Evolutionary conservation across 2,113 vertebrate genomes (phyloP), one percentile per base, ranked within the genome.

Genomic region (Prietella phreatophila): DNA sequence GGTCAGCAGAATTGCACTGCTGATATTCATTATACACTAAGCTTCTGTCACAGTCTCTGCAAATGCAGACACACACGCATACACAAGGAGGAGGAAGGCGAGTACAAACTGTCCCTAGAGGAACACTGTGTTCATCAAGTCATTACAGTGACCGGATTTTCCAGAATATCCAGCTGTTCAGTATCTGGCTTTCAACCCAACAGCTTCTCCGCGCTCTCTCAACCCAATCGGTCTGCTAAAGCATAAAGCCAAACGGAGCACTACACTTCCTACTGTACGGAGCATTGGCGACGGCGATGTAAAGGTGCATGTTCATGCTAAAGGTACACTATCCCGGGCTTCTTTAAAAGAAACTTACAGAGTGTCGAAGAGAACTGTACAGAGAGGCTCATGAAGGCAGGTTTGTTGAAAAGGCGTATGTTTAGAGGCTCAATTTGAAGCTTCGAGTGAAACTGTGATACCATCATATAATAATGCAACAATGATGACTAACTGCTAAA

Each of bases 301-400:
- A 88, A 83, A 83, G n/a, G 65, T 83, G 36, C n/a, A 27, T 63
- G 8, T 13, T 82, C 20, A 58, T 39, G 56, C 39, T 82, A 55
- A 86, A 81, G 50, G 56, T 81, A 81, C 61, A 79, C 20, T 79
- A 69, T 78, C 53, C 55, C 22, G 82, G 87, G 69, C 6, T 65
- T 67, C 33, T 27, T 75, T 36, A 2, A 63, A 30, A 63, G n/a
- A 60, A 75, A 42, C 4, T 63, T 15, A 53, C 17, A 53, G 10
- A 81, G 19, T 22, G 19, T 55, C 3, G 42, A 58, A 14, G 30
- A 60, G 30, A 20, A 82, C 63, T 15, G 14, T 36, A 61, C n/a
- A 14, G 19, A 78, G 47, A 79, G 67, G 50, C 65, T 33, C 8
- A 87, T 71, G 78, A 87, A 90, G 90, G 88, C 88, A 87, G 47